Percentiles rank a stretch among this genome's conserved stretches.
Conservation (phyloP, 2,113 vertebrate species). For the Vulpes vulpes region DNA sequence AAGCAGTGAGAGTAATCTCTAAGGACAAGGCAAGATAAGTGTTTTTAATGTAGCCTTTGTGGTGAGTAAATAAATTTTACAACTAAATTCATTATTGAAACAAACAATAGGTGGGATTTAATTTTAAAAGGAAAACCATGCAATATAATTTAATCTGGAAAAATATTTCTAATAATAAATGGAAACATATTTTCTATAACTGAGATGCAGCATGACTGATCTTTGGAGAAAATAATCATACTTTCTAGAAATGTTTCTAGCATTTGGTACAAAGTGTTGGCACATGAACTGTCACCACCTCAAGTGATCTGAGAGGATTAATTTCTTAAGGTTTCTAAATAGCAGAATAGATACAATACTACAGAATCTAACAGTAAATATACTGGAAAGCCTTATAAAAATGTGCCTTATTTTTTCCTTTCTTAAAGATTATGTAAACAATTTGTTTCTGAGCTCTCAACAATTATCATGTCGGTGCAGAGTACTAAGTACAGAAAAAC, state of each 20-base stretch:
- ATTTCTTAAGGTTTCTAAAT: neutral
- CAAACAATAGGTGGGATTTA: neutral
- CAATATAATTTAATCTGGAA: neutral
- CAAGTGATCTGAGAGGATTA: neutral
- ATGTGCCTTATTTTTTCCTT: neutral
- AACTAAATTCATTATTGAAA: conserved; percentile 8
- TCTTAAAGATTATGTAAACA: neutral
- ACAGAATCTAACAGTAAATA: neutral
- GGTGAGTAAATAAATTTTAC: conserved; percentile 5
- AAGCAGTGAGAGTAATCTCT: neutral
- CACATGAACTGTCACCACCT: neutral
- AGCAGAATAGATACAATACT: neutral
- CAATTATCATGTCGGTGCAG: neutral
- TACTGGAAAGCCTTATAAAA: neutral
- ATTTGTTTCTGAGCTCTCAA: neutral
- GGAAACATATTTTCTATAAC: neutral
- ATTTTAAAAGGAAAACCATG: conserved; percentile 53
- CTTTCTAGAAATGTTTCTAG: conserved; percentile 10
- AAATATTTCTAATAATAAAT: conserved; percentile 43
- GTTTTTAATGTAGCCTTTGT: neutral
- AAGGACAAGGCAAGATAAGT: conserved; percentile 3
- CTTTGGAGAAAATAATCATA: conserved; percentile 28
- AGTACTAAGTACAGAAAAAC: neutral
- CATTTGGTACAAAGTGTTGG: neutral
- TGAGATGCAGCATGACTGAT: neutral